phyloP scores from a whole-genome alignment of 2,888 invertebrate species.

The Phaonia tiefii region DNA sequence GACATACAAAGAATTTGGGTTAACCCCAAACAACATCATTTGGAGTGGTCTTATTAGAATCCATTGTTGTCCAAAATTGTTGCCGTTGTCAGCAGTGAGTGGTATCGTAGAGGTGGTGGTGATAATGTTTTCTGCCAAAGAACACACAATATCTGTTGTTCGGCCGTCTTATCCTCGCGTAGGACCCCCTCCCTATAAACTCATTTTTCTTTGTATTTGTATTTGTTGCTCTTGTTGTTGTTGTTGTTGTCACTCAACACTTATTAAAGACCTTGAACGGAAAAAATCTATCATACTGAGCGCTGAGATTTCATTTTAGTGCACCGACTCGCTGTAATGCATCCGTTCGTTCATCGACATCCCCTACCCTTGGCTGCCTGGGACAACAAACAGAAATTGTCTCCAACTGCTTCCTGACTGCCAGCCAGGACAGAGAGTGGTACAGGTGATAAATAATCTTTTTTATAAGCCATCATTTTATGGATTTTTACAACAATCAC shows the following conservation, averaged over 20 bases:
- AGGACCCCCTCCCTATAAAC: slow-evolving; percentile 34
- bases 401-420: slow-evolving; percentile 75
- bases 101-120: slow-evolving; percentile 1
- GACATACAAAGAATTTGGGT: slow-evolving; percentile 18
- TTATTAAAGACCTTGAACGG: slow-evolving; percentile 65
- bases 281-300: slow-evolving; percentile 57
- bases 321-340: neutral
- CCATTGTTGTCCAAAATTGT: neutral
- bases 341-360: neutral
- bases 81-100: too few relatives aligned
- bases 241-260: slow-evolving; percentile 66
- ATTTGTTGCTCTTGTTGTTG: slow-evolving; percentile 24
- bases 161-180: slow-evolving; percentile 9
- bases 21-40: slow-evolving; percentile 10
- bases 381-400: slow-evolving; percentile 69
- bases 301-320: slow-evolving; percentile 6
- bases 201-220: slow-evolving; percentile 34
- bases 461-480: slow-evolving; percentile 78
- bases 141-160: slow-evolving; percentile 7
- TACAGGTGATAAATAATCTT: slow-evolving; percentile 79
- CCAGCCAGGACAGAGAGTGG: slow-evolving; percentile 75
- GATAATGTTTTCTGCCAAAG: neutral
- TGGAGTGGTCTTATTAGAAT: neutral
- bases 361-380: neutral
- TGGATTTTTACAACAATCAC: slow-evolving; percentile 77